Evolutionary conservation across 2,113 vertebrate genomes (phyloP).

Genomic region (Urocolius indicus): DNA sequence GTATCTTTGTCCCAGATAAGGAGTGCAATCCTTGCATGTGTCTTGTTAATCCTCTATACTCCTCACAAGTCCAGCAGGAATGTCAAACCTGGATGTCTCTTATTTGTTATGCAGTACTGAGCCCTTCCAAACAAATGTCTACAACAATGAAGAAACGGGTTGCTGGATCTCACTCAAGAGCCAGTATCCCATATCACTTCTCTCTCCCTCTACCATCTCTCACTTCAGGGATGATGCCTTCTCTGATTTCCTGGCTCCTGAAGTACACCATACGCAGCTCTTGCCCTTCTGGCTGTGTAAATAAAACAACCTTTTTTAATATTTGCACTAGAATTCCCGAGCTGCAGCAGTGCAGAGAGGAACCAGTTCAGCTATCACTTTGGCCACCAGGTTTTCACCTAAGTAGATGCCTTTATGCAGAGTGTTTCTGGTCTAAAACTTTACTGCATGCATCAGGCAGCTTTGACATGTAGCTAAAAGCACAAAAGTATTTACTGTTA

Average conservation of each 20-base stretch:
- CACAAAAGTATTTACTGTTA: background rate
- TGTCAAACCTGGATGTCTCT: background rate
- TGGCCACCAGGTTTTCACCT: background rate
- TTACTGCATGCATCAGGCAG: background rate
- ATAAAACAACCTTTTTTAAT: background rate
- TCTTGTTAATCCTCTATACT: background rate
- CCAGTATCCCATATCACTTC: fast-evolving
- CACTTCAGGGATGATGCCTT: background rate
- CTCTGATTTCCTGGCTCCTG: background rate
- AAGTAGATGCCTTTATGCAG: background rate
- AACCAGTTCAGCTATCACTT: background rate
- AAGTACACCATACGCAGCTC: background rate
- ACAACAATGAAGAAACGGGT: background rate
- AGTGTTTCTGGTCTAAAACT: background rate
- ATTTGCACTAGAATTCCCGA: background rate
- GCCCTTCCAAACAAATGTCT: background rate
- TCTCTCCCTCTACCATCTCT: background rate
- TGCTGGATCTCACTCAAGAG: background rate
- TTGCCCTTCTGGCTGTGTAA: background rate
- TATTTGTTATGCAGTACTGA: background rate
- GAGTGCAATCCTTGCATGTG: background rate
- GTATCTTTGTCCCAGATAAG: background rate
- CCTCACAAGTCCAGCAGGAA: background rate
- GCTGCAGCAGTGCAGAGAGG: background rate
- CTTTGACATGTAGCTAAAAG: background rate